A percentile compares a stretch with the other conserved stretches of the same genome.
These are phyloP conservation scores for Galerucella calmariensis DNA, from an alignment of 2,888 invertebrate genomes.

Conservation along the genomic window DNA sequence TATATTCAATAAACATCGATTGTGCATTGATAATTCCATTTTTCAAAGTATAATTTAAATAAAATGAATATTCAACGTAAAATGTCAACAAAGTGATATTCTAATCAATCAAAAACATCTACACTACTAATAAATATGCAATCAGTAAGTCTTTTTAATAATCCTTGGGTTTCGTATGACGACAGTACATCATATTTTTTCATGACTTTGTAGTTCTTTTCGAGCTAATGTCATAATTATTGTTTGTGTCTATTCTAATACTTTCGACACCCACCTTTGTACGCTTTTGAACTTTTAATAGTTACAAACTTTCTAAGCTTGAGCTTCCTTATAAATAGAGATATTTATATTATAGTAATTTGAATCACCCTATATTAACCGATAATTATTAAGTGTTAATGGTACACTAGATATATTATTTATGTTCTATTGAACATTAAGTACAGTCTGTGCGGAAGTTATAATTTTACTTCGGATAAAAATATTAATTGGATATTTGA, in stretches of 20 bases:
- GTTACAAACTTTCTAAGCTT: too few species aligned
- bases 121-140: neutral
- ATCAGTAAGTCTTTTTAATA: too few species aligned
- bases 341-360: neutral
- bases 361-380: neutral
- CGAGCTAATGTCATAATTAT: too few species aligned
- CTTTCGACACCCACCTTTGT: too few species aligned
- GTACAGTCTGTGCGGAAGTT: constrained; percentile 30
- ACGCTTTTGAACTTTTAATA: too few species aligned
- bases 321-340: neutral
- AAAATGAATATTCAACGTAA: neutral
- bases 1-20: too few species aligned
- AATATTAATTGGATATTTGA: constrained; percentile 34
- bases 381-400: neutral
- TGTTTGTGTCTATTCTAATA: too few species aligned
- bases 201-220: neutral
- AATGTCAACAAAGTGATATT: neutral
- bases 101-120: neutral
- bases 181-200: too few species aligned
- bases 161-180: too few species aligned
- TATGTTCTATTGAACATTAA: constrained; percentile 21
- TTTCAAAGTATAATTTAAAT: constrained; percentile 1
- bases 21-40: neutral
- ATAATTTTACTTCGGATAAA: constrained; percentile 25
- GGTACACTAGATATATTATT: constrained; percentile 23